These are phyloP conservation scores for Anthophora plumipes DNA, from an alignment of 2,888 invertebrate genomes.

Conservation along the genomic window DNA sequence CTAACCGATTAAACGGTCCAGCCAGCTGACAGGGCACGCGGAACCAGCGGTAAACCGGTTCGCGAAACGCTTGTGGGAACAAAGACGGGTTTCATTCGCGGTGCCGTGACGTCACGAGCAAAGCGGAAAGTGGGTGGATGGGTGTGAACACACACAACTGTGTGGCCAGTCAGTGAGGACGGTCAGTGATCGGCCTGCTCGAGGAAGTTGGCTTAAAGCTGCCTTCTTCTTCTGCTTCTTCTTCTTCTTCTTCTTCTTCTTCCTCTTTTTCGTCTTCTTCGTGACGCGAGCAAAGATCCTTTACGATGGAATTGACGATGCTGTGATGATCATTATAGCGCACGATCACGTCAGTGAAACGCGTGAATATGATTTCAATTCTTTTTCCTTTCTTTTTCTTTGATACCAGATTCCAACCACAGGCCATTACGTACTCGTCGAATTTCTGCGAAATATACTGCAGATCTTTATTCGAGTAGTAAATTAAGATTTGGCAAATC, in stretches of 20 bases:
- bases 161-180: conserved; percentile 70
- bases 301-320: background rate
- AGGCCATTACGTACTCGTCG: too few relatives aligned
- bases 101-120: conserved; percentile 78
- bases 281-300: conserved; percentile 20
- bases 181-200: conserved; percentile 76
- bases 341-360: background rate
- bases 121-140: conserved; percentile 74
- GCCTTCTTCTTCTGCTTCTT: background rate
- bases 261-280: background rate
- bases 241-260: conserved; percentile 6
- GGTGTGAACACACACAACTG: conserved; percentile 55
- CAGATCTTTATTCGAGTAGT: too few relatives aligned
- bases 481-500: too few relatives aligned
- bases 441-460: too few relatives aligned
- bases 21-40: conserved; percentile 80
- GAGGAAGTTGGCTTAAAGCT: conserved; percentile 22
- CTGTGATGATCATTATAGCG: background rate
- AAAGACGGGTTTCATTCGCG: conserved; percentile 81
- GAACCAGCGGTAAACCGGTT: conserved; percentile 80
- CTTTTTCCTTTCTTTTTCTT: background rate
- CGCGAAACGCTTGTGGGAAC: conserved; percentile 80
- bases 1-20: conserved; percentile 68
- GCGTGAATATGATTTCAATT: background rate
- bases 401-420: too few relatives aligned